These are phyloP conservation scores for Pogonocherus hispidulus DNA, from an alignment of 2,888 invertebrate species.

Conservation along the genomic window DNA sequence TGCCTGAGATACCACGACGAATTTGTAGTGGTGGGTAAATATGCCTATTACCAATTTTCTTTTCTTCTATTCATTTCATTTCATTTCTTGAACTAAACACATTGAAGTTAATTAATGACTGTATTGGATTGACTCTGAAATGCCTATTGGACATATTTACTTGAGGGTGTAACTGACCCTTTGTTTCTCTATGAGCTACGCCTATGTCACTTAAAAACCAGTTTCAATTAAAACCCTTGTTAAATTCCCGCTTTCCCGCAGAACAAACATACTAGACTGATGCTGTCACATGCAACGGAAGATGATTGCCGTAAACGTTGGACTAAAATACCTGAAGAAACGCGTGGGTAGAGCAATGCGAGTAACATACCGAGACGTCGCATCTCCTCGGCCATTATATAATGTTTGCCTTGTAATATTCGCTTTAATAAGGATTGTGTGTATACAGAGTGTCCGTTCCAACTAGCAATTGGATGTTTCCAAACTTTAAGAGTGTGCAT, in stretches of 20 bases:
- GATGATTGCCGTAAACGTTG: conserved; percentile 34
- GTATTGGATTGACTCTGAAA: no score
- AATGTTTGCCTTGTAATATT: conserved; percentile 43
- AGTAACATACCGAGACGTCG: conserved; percentile 25
- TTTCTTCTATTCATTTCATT: no score
- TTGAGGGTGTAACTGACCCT: background rate
- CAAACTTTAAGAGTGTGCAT: no score
- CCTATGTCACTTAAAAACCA: background rate
- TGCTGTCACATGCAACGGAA: conserved; percentile 39
- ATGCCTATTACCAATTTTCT: no score
- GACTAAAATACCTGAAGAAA: conserved; percentile 27
- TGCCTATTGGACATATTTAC: no score
- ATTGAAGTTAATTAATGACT: no score
- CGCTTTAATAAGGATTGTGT: conserved; percentile 50
- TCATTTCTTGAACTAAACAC: no score
- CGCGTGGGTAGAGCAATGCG: conserved; percentile 37
- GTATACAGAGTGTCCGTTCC: conserved; percentile 30
- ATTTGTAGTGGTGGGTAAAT: no score
- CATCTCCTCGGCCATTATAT: conserved; percentile 32
- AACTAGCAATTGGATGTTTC: no score
- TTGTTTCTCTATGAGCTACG: background rate
- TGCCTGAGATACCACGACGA: no score
- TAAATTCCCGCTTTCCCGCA: conserved; percentile 23
- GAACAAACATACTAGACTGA: conserved; percentile 35
- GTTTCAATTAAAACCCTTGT: conserved; percentile 25